phyloP scores from a whole-genome alignment of 1,140 invertebrate genomes.

The Bombus sylvicola region DNA sequence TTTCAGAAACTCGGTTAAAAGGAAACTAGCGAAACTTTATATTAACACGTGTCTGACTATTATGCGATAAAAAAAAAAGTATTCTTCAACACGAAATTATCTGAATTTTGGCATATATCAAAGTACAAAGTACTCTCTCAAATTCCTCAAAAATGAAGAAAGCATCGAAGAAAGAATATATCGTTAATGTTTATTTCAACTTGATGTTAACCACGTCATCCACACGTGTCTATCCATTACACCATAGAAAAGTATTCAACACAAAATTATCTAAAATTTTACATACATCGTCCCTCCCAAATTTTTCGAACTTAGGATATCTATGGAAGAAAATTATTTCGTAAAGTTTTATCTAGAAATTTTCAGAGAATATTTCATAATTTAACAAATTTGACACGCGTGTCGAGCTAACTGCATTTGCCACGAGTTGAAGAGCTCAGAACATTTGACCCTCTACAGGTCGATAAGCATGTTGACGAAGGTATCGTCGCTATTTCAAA shows the following conservation, averaged over 20 bases:
- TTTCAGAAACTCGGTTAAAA: conserved; percentile 10
- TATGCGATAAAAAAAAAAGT: not conserved
- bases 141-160: not conserved
- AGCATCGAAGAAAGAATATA: not conserved
- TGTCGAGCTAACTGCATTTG: not conserved
- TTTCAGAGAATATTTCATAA: not conserved
- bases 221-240: no score
- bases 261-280: no score
- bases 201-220: no score
- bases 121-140: not conserved
- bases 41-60: not conserved
- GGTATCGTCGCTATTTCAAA: conserved; percentile 26
- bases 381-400: not conserved
- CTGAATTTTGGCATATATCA: not conserved
- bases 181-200: no score
- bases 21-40: not conserved
- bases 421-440: not conserved
- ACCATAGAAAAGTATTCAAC: no score
- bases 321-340: not conserved
- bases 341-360: not conserved
- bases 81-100: not conserved
- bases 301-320: no score
- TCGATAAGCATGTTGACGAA: conserved; percentile 20
- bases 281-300: no score
- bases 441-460: conserved; percentile 24